Percentiles rank a stretch among this genome's conserved stretches.
Evolutionary conservation across 1,140 invertebrate species (phyloP).

Genomic region (Zaprionus inermis): DNA sequence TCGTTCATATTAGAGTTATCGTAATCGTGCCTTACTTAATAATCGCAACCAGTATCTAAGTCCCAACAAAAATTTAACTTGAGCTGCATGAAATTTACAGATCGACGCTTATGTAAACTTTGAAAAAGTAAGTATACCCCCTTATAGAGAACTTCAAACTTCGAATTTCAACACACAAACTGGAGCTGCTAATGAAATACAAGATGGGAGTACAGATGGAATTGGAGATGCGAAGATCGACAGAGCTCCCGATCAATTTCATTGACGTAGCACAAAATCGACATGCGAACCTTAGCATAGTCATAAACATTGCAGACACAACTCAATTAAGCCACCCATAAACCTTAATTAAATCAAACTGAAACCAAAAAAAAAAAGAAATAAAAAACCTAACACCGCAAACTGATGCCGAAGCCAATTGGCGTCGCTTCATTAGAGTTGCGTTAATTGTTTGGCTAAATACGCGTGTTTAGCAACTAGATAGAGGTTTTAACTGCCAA

Average conservation of each 20-base stretch:
- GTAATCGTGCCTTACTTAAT: no score
- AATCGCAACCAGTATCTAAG: no score
- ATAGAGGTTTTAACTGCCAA: conserved; percentile 14
- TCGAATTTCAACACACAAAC: conserved; percentile 18
- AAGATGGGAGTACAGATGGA: neutral
- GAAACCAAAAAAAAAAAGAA: conserved; percentile 25
- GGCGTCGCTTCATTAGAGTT: conserved; percentile 55
- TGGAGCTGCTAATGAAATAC: conserved; percentile 48
- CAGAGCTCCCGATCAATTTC: conserved; percentile 11
- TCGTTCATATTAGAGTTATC: no score
- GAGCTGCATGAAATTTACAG: no score
- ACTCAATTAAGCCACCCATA: conserved; percentile 42
- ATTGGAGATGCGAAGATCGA: neutral
- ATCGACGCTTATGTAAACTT: no score
- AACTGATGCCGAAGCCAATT: conserved; percentile 12
- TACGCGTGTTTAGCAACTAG: conserved; percentile 28
- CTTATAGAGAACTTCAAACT: neutral
- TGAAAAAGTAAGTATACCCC: neutral
- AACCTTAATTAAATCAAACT: conserved; percentile 60
- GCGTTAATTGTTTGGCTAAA: conserved; percentile 57
- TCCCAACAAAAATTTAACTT: no score
- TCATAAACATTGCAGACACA: conserved; percentile 56
- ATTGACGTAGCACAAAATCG: conserved; percentile 8
- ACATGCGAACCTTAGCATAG: conserved; percentile 42
- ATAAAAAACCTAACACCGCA: conserved; percentile 4